Base-by-base conservation (phyloP, 2,888 invertebrate genomes). In the Sturmia bella region DNA sequence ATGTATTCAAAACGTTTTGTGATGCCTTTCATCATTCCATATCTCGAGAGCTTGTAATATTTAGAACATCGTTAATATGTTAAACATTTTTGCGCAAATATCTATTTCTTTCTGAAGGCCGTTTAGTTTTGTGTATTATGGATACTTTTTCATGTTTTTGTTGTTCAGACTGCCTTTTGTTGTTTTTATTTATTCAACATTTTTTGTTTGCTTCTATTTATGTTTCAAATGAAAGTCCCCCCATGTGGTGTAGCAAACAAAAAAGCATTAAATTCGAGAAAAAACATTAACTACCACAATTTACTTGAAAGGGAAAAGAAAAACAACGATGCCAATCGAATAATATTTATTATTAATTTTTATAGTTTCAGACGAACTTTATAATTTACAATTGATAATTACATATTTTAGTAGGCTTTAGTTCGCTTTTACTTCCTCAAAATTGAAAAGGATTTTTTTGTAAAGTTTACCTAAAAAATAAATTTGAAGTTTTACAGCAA, bases 61-160 rank as follows among this genome's bases (percentile, higher is more conserved):
- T 45, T 56, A 39, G 12, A 37, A 27, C 66, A 21, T 12, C 27
- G 19, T 15, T 63, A 19, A 27, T 39, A 63, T 66, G 64, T 59
- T 54, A 9, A 39, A 7, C 39, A 39, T 59, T 5, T 54, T 43
- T 45, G n/a, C 15, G 39, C 66, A 57, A 13, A 11, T n/a, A 17
- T 57, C 0, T 66, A 52, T 56, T 66, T 27, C 13, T 45, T 41
- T 68, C 2, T 79, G 78, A 75, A 79, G 78, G 83, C 66, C 72
- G 50, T 19, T 32, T 63, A 76, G 52, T 59, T 59, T 63, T 43
- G n/a, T 2, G 2, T 43, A 43, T 64, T 77, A 48, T 41, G 63
- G 21, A 15, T 17, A 32, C 43, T 45, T 52, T 43, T 61, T 37
- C 39, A 27, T 12, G 17, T 17, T 72, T 59, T 61, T 69, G 15